phyloP scores from a whole-genome alignment of 2,888 invertebrate genomes.

The Xestia rhomboidea region DNA sequence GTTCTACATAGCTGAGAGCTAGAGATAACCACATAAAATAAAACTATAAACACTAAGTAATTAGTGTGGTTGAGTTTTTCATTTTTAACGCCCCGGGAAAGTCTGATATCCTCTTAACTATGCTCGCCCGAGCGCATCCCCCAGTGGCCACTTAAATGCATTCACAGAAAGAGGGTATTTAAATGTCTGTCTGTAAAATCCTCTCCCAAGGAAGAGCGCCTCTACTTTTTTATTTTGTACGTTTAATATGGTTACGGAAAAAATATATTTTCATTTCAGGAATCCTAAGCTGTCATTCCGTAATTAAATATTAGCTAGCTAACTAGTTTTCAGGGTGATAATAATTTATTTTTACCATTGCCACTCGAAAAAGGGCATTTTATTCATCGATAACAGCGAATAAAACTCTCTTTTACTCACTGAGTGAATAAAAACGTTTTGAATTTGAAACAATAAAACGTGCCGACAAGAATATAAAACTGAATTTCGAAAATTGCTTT shows the following conservation, averaged over 20 bases:
- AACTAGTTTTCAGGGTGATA: neutral
- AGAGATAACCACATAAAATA: constrained; percentile 9
- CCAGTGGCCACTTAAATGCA: constrained; percentile 72
- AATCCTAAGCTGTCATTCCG: constrained; percentile 13
- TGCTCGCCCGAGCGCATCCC: constrained; percentile 64
- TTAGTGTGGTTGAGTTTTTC: constrained; percentile 65
- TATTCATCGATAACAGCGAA: too few relatives aligned
- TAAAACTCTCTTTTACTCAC: too few relatives aligned
- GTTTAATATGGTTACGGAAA: constrained; percentile 16
- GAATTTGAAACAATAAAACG: too few relatives aligned
- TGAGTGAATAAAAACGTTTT: too few relatives aligned
- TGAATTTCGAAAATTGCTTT: too few relatives aligned
- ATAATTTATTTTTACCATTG: neutral
- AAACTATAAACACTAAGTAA: constrained; percentile 59
- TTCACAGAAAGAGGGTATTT: constrained; percentile 71
- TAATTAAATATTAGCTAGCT: constrained; percentile 9
- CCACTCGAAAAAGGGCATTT: too few relatives aligned
- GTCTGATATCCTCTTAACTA: constrained; percentile 67
- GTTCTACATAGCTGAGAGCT: neutral
- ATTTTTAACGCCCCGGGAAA: constrained; percentile 61
- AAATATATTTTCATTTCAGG: neutral
- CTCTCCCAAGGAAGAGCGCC: constrained; percentile 52
- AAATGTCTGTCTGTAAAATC: constrained; percentile 69
- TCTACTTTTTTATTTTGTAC: constrained; percentile 35
- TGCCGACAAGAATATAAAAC: too few relatives aligned